Evolutionary conservation across 2,113 vertebrate species (phyloP).

Genomic region (rabbit (Oryctolagus cuniculus)): DNA sequence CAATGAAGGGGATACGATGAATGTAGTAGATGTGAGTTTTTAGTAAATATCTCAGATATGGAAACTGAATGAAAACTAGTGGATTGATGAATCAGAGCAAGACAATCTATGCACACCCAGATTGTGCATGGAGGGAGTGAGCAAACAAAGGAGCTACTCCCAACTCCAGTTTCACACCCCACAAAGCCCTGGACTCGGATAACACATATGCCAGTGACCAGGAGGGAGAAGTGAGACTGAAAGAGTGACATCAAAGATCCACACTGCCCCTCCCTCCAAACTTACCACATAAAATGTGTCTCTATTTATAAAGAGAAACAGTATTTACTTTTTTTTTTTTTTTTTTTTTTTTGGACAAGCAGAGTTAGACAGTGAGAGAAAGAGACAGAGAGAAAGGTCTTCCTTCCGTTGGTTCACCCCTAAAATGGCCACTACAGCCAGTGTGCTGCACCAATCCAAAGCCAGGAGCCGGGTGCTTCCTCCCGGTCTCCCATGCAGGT

Average conservation of each 20-base stretch:
- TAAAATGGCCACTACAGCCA: no score
- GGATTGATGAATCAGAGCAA: not conserved
- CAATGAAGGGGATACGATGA: not conserved
- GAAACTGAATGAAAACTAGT: conserved; percentile 13
- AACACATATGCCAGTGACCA: not conserved
- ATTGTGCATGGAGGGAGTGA: not conserved
- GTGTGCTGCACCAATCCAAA: no score
- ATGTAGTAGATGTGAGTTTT: not conserved
- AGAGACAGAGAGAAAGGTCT: no score
- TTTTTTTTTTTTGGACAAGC: no score
- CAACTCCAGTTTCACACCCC: not conserved
- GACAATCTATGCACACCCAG: not conserved
- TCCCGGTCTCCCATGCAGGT: no score
- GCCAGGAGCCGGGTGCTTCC: no score
- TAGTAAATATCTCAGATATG: not conserved
- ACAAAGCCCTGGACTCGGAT: not conserved
- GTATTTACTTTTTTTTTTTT: no score
- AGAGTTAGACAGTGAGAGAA: no score
- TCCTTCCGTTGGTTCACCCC: no score
- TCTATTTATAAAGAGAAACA: not conserved
- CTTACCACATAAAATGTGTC: not conserved
- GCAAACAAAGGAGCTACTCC: not conserved
- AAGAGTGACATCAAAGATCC: not conserved
- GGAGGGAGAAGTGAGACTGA: not conserved
- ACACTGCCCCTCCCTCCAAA: not conserved